Base-by-base conservation (phyloP, 1,140 invertebrate species). In the Agrilus planipennis region DNA sequence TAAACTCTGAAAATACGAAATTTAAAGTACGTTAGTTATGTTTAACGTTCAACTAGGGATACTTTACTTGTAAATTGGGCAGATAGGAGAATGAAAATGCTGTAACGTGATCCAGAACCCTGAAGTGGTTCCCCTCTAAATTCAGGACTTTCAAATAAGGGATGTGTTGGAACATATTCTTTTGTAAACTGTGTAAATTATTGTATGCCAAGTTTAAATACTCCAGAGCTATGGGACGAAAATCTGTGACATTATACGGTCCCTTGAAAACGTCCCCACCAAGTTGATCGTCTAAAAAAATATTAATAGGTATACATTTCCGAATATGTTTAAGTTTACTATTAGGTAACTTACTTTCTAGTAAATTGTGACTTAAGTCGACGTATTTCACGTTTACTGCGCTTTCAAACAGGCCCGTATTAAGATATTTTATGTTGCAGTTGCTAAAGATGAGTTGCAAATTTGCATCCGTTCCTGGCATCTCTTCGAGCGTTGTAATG, bases 131-230 rank as follows among this genome's bases (percentile, higher is more conserved):
- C 25, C 75, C 70, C 50, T 73, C 73, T 5, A 89, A 56, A 49
- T 74, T 73, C 9, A 89, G 56, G 23, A 65, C 63, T 41, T 70
- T 72, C 30, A 89, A 53, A 34, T 73, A 68, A 0, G 69, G 67
- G 19, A 80, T 70, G 53, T 84, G 77, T 53, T 81, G 71, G 55
- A 89, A 89, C 18, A 82, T 41, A 36, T 77, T 73, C 32, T 69
- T 64, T 55, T 78, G 67, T 28, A 87, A 58, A 2, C 71, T 75
- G 39, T 79, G 72, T 17, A 87, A 70, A 41, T 65, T 49, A 57
- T 88, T 86, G 46, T 73, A 55, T 11, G 73, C 73, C 2, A 88
- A 61, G 56, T 81, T 75, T 18, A 89, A 58, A 9, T 73, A 63
- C 46, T 65, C 68, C 36, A 88, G 50, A 1, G 68, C 60, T 29